Evolutionary conservation across 2,888 invertebrate genomes (phyloP), one percentile per base, ranked within the genome.

Genomic region (Drosophila setosimentum): DNA sequence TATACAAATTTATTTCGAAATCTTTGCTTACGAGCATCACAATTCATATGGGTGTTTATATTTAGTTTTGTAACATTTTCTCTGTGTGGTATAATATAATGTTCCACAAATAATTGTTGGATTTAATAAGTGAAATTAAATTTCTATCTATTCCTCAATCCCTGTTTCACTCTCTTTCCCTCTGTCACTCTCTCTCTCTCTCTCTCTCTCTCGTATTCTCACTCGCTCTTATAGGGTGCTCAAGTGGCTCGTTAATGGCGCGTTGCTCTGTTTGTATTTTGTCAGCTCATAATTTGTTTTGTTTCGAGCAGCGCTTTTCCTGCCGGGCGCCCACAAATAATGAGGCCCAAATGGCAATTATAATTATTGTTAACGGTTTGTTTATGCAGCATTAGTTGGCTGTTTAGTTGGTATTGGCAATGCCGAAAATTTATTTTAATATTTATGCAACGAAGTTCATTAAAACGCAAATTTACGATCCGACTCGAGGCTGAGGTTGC

Each of bases 301-400:
- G 70, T 60, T 70, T 62, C 57, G 64, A 53, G 71, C 50, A 76
- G 57, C 74, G 85, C 72, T 87, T 88, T 89, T 85, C 85, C 90
- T 89, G 84, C 87, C 70, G 67, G 70, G 69, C 65, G 80, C 73
- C 58, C 83, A 83, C 88, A 85, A 89, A 86, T 89, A 74, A 86
- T 80, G 83, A 60, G 68, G 64, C 76, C 72, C 81, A 83, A 89
- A 89, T 83, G 88, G 87, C 78, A 86, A 89, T 86, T 86, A 86
- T 86, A 86, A 89, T 85, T 90, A 85, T 90, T 90, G 89, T 86
- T 86, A 89, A 86, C 89, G 90, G 62, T 86, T 86, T 86, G 85
- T 86, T 86, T 85, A 85, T 73, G 65, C 60, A 62, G 70, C 72
- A 87, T 84, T 89, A 83, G 81, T 85, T 86, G 71, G 73, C 78